Percentiles rank a stretch among this genome's conserved stretches.
Conservation (phyloP, 2,797 vertebrate species). For the Pyrocephalus nanus region DNA sequence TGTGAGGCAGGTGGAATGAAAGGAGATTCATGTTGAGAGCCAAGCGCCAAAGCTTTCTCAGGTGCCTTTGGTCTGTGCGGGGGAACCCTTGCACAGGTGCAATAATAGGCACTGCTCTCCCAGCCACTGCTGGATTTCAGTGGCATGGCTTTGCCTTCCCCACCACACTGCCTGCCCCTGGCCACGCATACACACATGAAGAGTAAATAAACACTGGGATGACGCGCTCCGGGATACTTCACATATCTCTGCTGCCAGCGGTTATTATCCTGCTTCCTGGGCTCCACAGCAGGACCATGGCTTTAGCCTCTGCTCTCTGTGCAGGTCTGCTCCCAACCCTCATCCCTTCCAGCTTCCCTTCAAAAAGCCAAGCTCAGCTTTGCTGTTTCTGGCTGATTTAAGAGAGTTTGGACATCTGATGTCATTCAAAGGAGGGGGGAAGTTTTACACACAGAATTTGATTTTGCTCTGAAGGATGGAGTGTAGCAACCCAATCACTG, state of each 20-base stretch:
- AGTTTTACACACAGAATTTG: background rate
- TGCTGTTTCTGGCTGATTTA: conserved; percentile 2
- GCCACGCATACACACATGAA: background rate
- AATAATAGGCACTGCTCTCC: background rate
- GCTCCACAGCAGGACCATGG: conserved; percentile 19
- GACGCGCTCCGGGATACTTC: background rate
- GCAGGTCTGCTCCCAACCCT: background rate
- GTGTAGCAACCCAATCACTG: background rate
- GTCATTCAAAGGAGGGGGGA: background rate
- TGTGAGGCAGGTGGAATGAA: background rate
- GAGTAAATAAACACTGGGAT: conserved; percentile 2
- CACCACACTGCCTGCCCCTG: background rate
- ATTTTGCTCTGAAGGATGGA: conserved; percentile 21
- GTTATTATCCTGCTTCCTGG: conserved; percentile 9
- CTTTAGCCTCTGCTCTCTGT: background rate
- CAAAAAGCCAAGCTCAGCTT: background rate
- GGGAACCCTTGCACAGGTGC: background rate
- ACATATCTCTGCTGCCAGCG: background rate
- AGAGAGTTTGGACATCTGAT: background rate
- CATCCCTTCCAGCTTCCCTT: background rate
- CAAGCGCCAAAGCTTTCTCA: background rate
- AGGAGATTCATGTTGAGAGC: background rate
- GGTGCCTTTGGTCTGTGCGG: background rate
- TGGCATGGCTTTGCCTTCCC: background rate
- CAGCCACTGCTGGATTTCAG: background rate